Percentiles rank a stretch among this genome's conserved stretches.
Evolutionary conservation across 2,113 vertebrate species (phyloP).

Genomic region (Brachyistius frenatus): DNA sequence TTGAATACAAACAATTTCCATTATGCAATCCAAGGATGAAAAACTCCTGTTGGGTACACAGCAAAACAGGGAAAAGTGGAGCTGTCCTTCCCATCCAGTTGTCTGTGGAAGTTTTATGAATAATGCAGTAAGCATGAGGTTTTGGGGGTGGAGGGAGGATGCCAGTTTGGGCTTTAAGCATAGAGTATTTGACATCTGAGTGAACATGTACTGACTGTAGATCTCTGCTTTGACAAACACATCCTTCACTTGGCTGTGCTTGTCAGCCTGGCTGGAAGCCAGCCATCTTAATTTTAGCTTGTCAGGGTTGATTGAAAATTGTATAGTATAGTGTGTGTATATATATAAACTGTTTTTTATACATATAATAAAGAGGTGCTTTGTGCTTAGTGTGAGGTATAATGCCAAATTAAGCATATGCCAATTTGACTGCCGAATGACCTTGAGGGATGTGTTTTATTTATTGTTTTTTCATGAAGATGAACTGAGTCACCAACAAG

Average conservation of each 20-base stretch:
- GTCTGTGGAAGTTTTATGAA: constrained; percentile 57
- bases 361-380: neutral
- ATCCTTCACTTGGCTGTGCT: constrained; percentile 33
- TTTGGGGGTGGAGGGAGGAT: constrained; percentile 35
- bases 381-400: constrained; percentile 6
- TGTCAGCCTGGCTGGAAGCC: constrained; percentile 7
- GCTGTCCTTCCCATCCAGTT: constrained; percentile 34
- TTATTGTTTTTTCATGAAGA: constrained; percentile 8
- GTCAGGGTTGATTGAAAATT: neutral
- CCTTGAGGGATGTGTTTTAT: constrained; percentile 8
- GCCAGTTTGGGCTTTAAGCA: constrained; percentile 67
- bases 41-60: constrained; percentile 32
- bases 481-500: constrained; percentile 1
- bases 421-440: neutral
- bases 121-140: constrained; percentile 54
- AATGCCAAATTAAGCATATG: neutral
- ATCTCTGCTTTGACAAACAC: constrained; percentile 63
- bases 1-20: constrained; percentile 43
- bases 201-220: constrained; percentile 64
- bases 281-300: constrained; percentile 23
- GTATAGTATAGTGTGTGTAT: neutral
- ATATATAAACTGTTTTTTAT: too few species aligned
- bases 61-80: constrained; percentile 41
- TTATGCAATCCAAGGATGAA: constrained; percentile 34
- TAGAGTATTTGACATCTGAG: constrained; percentile 63